Base-by-base conservation (phyloP, 2,888 invertebrate genomes). In the Stictocephala bisonia region DNA sequence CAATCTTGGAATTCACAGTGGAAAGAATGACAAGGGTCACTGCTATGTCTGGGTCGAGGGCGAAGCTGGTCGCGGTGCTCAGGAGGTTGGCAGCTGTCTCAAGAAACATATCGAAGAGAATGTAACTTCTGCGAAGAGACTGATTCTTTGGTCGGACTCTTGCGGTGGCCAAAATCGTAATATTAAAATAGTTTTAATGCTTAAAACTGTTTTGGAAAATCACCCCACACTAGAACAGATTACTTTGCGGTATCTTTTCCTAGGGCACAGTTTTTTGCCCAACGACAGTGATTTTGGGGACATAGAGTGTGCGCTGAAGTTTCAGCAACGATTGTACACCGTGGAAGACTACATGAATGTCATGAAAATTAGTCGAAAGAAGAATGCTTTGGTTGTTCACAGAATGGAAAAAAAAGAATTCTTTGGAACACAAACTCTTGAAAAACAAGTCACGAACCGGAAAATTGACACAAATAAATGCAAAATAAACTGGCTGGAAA, bases 1-100 rank as follows among this genome's bases (percentile, higher is more conserved):
- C 58, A 81, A 81, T 72, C 74, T 71, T 26, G 79, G 79, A 3
- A 70, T 81, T 50, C 78, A 80, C 60, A 27, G 26, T 6, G 77
- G 69, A 4, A 77, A 22, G 4, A 58, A 41, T n/a, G 48, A 78
- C 15, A 68, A 74, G 69, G 76, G 77, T 20, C 79, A 79, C 71
- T 79, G 75, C 69, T 81, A 79, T 75, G 41, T 76, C 15, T 81
- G 80, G 79, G 75, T 76, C 27, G 81, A 81, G 58, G 76, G 79
- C 18, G 58, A 51, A 40, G 81, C 80, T 20, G 80, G 80, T 3
- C 60, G 80, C 51, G 79, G 79, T 15, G 77, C 79, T n/a, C 79
- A 80, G 66, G 80, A 80, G 69, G 75, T 81, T 24, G 77, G 77
- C 3, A 78, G 79, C 18, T 80, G 79, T 72, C 48, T 80, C 20